Base-by-base conservation (phyloP, 2,113 vertebrate species). In the Micronycteris hirsuta region DNA sequence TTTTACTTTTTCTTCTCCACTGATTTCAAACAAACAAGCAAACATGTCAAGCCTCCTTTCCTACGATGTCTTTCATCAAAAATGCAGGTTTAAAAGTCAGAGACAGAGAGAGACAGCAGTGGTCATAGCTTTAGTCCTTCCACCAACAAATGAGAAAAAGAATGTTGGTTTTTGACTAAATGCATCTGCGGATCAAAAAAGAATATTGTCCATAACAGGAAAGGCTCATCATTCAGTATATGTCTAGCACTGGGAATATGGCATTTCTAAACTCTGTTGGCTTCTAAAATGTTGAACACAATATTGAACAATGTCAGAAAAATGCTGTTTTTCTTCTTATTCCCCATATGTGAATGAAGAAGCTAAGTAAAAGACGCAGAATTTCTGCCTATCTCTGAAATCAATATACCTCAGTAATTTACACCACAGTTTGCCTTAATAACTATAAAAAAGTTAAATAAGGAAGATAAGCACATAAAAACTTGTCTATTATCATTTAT, bases 21-120 rank as follows among this genome's bases (percentile, higher is more conserved):
- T 70, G 56, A 97, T 97, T 95, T 96, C 56, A 97, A 87, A 78
- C 49, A 97, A 89, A 78, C 36, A 96, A 95, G 58, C 28, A 93
- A 83, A 83, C 41, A 41, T 90, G 71, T 88, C 89, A 91, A 86
- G 33, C 12, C 7, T 97, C 56, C 2, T 96, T 88, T 92, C 61
- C 49, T 82, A 78, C n/a, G 4, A 33, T 93, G 67, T 16, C 78
- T 80, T 36, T 86, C 76, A 96, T 91, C 28, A 96, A 86, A 86
- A 93, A 71, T 56, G 24, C 5, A 56, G 54, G 49, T 89, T 80
- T 83, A 91, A 78, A 96, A 68, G 71, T 95, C 77, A 95, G 49
- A 93, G 33, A 63, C 8, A 82, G 36, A 88, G 22, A 91, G 45
- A 86, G 52, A 95, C 43, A 84, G 33, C 16, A 33, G 8, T 78